Evolutionary conservation across 2,888 invertebrate genomes (phyloP).

Genomic region (Elysia crispata): DNA sequence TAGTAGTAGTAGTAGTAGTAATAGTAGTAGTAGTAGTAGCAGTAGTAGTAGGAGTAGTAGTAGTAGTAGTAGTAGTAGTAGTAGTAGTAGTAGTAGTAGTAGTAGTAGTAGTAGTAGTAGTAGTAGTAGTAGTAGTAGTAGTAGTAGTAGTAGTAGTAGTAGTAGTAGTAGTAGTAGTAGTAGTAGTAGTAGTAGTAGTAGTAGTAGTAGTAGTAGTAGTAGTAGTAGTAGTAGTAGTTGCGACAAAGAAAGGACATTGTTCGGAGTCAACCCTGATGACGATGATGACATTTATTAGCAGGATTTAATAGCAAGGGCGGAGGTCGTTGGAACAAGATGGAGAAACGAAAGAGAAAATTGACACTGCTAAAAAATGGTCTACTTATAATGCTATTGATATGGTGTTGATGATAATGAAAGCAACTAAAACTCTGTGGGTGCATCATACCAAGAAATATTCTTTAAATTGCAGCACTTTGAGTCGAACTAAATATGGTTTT

Average conservation of each 20-base stretch:
- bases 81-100: background rate
- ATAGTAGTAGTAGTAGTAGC: slow-evolving; percentile 40
- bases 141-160: slow-evolving; percentile 35
- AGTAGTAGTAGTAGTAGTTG: slow-evolving; percentile 3
- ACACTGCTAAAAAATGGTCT: too few relatives aligned
- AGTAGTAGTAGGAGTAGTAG: too few relatives aligned
- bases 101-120: background rate
- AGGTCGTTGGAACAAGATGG: background rate
- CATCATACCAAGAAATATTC: too few relatives aligned
- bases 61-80: slow-evolving; percentile 15
- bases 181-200: slow-evolving; percentile 2
- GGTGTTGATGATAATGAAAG: too few relatives aligned
- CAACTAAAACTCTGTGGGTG: too few relatives aligned
- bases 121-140: slow-evolving; percentile 25
- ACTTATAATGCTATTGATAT: too few relatives aligned
- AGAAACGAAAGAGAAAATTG: too few relatives aligned
- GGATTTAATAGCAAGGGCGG: too few relatives aligned
- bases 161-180: slow-evolving; percentile 28
- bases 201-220: slow-evolving; percentile 12
- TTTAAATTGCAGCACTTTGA: too few relatives aligned
- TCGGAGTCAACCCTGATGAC: background rate
- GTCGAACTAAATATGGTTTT: too few relatives aligned
- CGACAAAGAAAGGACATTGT: too few relatives aligned
- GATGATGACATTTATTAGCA: too few relatives aligned
- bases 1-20: slow-evolving; percentile 39